Evolutionary conservation across 64 coral and sea anemone species (phyloP), one percentile per base, ranked within the genome.

Genomic region (Montipora foliosa): DNA sequence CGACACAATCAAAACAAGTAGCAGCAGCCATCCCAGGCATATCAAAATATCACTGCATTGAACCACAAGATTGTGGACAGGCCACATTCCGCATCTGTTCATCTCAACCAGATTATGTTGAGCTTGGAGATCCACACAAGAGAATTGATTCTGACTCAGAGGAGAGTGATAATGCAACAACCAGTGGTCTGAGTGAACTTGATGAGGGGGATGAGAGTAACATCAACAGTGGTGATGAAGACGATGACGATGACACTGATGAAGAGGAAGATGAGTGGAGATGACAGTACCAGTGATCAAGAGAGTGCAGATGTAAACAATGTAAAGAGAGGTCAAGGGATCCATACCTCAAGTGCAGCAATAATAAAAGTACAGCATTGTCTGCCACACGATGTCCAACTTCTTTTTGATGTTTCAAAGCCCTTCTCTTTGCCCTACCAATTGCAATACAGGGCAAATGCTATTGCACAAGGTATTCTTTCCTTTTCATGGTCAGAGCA

Each of bases 321-420:
- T 61, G 72, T 21, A 52, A 77, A 53, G 29, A 29, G n/a, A 15
- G 87, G 60, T 44, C 19, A 53, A 76, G 73, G 57, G 12, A 76
- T 44, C 73, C 7, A 50, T 89, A 8, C 74, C 49, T 89, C 44
- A 16, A 59, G 71, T 20, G 19, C 72, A 76, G 49, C 71, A 77
- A 59, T 89, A 77, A 60, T 14, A 55, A 55, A 55, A 89, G 52
- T 77, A 80, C 46, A 80, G 49, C 78, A 55, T 88, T 51, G 71
- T 25, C 51, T 88, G 5, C 87, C 87, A 77, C 52, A 58, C 25
- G 74, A 88, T 88, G 12, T 76, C 20, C 74, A 75, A 76, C 71
- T 44, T 76, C 87, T 88, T 59, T 88, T 88, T 76, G n/a, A 88
- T 49, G 17, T 75, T 76, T 88, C 86, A 75, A 88, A 75, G 48